Evolutionary conservation across 1,140 invertebrate genomes (phyloP).

Genomic region (Panagrolaimus sp.): DNA sequence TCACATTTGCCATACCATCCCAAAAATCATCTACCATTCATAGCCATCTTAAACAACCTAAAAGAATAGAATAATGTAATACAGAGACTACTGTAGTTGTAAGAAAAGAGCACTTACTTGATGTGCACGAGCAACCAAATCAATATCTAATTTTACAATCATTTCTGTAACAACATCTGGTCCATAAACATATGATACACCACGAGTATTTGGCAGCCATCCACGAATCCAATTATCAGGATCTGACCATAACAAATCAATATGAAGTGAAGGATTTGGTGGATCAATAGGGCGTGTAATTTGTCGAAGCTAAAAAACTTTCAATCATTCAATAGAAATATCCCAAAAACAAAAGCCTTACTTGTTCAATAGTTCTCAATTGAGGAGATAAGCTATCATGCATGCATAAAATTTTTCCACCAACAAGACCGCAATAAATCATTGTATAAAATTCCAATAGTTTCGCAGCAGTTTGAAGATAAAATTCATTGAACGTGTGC

Average conservation of each 20-base stretch:
- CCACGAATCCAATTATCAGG: conserved; percentile 65
- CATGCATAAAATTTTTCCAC: conserved; percentile 77
- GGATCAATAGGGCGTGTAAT: conserved; percentile 64
- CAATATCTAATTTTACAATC: conserved; percentile 36
- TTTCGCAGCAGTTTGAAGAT: too few species aligned
- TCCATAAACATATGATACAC: conserved; percentile 59
- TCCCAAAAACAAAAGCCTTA: conserved; percentile 58
- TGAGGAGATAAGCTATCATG: conserved; percentile 90
- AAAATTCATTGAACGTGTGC: too few species aligned
- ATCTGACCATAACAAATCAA: conserved; percentile 68
- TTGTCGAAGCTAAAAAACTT: conserved; percentile 63
- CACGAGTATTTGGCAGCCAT: conserved; percentile 64
- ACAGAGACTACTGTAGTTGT: too few species aligned
- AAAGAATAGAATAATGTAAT: not conserved
- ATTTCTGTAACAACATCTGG: conserved; percentile 32
- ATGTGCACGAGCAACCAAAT: conserved; percentile 44
- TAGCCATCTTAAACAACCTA: conserved; percentile 73
- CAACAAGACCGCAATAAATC: conserved; percentile 71
- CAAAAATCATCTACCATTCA: conserved; percentile 92
- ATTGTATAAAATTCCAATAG: conserved; percentile 47
- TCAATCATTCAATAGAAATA: conserved; percentile 62
- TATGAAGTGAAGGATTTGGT: conserved; percentile 64
- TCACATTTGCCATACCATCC: conserved; percentile 98
- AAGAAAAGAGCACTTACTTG: too few species aligned
- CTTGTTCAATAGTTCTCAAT: conserved; percentile 79